Conservation (phyloP, 2,113 vertebrate species). For the Forbesichthys papilliferus region DNA sequence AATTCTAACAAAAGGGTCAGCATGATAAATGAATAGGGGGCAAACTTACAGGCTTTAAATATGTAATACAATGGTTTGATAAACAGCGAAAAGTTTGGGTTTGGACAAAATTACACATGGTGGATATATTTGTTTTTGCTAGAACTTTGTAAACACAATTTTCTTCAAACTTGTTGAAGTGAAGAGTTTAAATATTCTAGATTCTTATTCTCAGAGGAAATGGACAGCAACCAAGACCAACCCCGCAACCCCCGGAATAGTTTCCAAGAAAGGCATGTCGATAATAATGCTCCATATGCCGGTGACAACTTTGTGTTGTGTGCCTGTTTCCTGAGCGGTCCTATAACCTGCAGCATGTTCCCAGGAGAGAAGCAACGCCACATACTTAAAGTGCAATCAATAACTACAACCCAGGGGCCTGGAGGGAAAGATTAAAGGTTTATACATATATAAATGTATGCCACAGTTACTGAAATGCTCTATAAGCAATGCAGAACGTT, state of each 20-base stretch:
- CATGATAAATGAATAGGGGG: conserved; percentile 16
- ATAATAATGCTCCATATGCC: conserved; percentile 25
- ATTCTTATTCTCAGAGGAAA: no score
- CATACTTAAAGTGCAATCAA: background rate
- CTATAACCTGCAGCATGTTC: background rate
- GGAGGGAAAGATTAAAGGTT: background rate
- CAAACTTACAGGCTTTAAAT: background rate
- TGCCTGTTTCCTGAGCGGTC: conserved; percentile 33
- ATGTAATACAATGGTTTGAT: background rate
- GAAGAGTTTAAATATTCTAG: no score
- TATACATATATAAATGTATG: background rate
- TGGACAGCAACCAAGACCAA: no score
- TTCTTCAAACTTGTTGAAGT: no score
- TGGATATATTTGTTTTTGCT: no score
- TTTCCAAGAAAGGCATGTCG: background rate
- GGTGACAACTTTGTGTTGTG: conserved; percentile 36
- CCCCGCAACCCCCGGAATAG: background rate
- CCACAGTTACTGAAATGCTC: background rate
- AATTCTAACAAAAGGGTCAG: conserved; percentile 14
- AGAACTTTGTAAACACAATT: no score
- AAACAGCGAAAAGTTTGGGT: no score
- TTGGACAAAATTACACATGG: no score
- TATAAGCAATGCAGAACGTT: background rate
- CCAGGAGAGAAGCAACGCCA: background rate
- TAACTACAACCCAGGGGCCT: background rate